Evolutionary conservation across 2,113 vertebrate species (phyloP).

Genomic region (Aptenodytes patagonicus): DNA sequence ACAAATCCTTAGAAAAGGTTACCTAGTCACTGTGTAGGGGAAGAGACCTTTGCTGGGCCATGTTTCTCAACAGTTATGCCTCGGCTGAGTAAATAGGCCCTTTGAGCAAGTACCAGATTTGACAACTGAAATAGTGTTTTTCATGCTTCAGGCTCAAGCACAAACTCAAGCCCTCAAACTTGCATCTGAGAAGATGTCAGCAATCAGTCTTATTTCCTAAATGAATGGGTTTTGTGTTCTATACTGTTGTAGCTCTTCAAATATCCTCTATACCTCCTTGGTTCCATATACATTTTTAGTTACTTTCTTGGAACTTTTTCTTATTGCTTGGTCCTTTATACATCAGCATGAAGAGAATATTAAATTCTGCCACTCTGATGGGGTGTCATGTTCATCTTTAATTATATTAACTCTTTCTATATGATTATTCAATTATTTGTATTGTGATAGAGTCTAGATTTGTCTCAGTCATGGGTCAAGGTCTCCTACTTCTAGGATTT

Average conservation of each 20-base stretch:
- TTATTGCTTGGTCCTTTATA: background rate
- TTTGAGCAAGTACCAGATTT: background rate
- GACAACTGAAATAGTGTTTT: background rate
- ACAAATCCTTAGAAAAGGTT: background rate
- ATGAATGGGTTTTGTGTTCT: background rate
- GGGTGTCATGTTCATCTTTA: background rate
- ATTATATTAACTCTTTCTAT: background rate
- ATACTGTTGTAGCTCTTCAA: background rate
- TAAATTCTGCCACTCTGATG: background rate
- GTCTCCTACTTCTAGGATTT: background rate
- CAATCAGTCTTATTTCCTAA: background rate
- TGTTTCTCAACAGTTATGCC: background rate
- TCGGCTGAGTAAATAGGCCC: background rate
- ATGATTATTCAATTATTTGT: background rate
- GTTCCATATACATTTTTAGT: background rate
- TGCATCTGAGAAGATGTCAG: background rate
- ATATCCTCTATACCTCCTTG: background rate
- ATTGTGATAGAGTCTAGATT: background rate
- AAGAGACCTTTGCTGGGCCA: background rate
- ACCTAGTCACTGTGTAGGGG: background rate
- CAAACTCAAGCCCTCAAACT: background rate
- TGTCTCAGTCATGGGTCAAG: background rate
- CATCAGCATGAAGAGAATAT: background rate
- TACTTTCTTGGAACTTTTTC: background rate
- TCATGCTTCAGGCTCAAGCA: background rate